Evolutionary conservation across 2,113 vertebrate genomes (phyloP), one percentile per base, ranked within the genome.

Genomic region (Arothron firmamentum): DNA sequence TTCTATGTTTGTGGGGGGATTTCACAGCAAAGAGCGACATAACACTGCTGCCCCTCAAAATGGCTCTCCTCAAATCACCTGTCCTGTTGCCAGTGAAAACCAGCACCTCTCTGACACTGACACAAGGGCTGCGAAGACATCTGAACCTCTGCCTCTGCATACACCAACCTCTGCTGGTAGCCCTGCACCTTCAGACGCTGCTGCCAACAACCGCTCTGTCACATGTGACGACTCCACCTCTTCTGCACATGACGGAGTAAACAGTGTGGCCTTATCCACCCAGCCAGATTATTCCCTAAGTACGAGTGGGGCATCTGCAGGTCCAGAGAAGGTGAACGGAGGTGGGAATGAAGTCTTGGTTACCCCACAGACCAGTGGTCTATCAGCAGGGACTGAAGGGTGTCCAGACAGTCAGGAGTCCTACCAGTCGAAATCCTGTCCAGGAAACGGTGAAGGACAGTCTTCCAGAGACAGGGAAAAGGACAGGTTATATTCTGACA

Each of bases 81-180:
- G 55, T 19, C 51, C 74, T 62, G 78, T 59, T 54, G 65, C 60
- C 52, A 62, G 56, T 42, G 77, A 83, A 49, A 70, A 47, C 45
- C 69, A 70, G 25, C 62, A 46, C 21, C 19, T 67, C 69, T 56
- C 74, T 48, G 18, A 59, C 59, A 54, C 62, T 28, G 77, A 72
- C 23, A 43, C 65, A 77, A 84, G 68, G 77, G 74, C 80, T 80
- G 78, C 59, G 54, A 34, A 20, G 23, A 59, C 57, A 38, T 65
- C 62, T 46, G 77, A 84, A 41, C 63, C 77, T 25, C 65, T 31
- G 56, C 59, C 73, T 60, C 75, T 65, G 55, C 66, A 52, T 19
- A 19, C 60, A 11, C 17, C 72, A 31, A 28, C 59, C 61, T 60
- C 50, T 5, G 6, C 81, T 20, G 52, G 51, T 12, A 74, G 65